A percentile compares a stretch with the other conserved stretches of the same genome.
Conservation (phyloP, 2,797 vertebrate genomes). For the Dryobates pubescens region DNA sequence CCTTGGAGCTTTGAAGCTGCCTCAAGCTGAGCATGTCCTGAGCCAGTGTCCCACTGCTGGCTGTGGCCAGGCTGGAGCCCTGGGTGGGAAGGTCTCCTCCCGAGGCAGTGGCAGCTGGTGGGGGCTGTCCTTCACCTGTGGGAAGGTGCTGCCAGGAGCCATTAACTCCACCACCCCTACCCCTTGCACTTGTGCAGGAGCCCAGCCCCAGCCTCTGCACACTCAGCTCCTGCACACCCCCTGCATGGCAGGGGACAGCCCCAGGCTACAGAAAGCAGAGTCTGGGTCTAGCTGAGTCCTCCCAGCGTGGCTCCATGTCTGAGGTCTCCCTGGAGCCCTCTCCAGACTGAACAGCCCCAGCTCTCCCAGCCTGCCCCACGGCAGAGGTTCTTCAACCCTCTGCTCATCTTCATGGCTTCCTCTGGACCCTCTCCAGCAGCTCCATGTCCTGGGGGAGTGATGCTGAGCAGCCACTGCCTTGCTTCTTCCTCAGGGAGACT, state of each 20-base stretch:
- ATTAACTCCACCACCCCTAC: neutral
- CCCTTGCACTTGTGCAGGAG: neutral
- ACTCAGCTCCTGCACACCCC: neutral
- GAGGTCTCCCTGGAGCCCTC: too few species aligned
- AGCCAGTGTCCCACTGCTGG: neutral
- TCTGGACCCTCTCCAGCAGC: too few species aligned
- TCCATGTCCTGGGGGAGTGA: neutral
- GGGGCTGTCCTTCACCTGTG: neutral
- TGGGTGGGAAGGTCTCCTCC: neutral
- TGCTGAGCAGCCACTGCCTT: neutral
- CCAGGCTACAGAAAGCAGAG: neutral
- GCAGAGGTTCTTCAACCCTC: too few species aligned
- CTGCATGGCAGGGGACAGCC: neutral
- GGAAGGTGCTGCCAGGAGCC: neutral
- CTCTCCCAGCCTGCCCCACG: too few species aligned
- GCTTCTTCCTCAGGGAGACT: constrained; percentile 86
- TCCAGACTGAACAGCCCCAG: too few species aligned
- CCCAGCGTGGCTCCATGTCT: neutral
- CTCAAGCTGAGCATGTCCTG: neutral
- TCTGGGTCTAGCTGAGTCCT: neutral
- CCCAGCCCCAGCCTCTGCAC: neutral
- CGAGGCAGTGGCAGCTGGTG: neutral
- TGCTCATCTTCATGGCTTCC: too few species aligned
- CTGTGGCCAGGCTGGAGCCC: neutral
- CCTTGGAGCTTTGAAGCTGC: neutral